Evolutionary conservation across 2,113 vertebrate genomes (phyloP).

Genomic region (Clarias macrocephalus): DNA sequence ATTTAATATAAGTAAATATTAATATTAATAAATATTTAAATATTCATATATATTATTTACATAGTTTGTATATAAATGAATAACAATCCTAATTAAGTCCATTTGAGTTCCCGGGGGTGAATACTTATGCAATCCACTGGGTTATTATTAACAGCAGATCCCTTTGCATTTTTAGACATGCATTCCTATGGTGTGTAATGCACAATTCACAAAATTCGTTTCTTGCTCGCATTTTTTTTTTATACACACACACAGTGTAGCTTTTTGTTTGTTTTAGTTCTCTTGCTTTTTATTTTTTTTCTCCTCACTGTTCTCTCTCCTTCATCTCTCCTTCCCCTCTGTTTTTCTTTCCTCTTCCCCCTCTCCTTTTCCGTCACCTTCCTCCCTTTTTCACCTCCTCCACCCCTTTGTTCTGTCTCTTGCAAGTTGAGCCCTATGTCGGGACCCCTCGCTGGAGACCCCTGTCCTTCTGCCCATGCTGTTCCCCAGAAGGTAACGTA

Average conservation of each 20-base stretch:
- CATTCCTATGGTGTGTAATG: background rate
- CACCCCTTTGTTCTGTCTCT: slow-evolving; percentile 62
- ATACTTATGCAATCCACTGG: background rate
- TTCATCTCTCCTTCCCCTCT: slow-evolving; percentile 33
- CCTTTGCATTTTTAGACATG: background rate
- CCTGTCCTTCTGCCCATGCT: slow-evolving; percentile 99
- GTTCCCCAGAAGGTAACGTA: slow-evolving; percentile 98
- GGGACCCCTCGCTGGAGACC: slow-evolving; percentile 95
- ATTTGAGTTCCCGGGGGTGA: background rate
- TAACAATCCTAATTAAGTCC: background rate
- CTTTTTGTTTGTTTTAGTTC: slow-evolving; percentile 39
- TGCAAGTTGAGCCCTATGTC: slow-evolving; percentile 96
- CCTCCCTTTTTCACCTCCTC: slow-evolving; percentile 57
- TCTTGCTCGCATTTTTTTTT: slow-evolving; percentile 25
- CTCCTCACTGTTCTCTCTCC: slow-evolving; percentile 50
- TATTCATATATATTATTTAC: background rate
- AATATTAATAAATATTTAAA: background rate
- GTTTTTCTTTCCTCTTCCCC: slow-evolving; percentile 69
- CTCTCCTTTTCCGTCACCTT: slow-evolving; percentile 63
- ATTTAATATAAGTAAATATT: background rate
- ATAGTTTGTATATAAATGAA: background rate
- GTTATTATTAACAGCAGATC: background rate
- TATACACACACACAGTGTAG: slow-evolving; percentile 12
- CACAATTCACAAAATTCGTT: slow-evolving; percentile 19
- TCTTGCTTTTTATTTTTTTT: slow-evolving; percentile 39